phyloP scores from a whole-genome alignment of 2,113 vertebrate genomes.

The Uropsilus gracilis region DNA sequence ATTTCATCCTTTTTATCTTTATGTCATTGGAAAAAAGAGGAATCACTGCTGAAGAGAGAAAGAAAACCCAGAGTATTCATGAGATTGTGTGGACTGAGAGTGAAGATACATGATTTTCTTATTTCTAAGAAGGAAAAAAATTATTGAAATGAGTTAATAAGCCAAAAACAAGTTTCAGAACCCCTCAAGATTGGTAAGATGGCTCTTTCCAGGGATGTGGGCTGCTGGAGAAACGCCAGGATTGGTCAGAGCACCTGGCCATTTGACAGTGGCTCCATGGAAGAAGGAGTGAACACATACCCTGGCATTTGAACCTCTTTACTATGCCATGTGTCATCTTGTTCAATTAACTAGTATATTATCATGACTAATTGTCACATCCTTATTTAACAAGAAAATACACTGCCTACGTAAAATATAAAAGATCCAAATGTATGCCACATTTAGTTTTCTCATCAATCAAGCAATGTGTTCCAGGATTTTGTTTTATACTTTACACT shows the following conservation, averaged over 20 bases:
- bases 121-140: background rate
- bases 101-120: background rate
- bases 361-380: background rate
- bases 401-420: background rate
- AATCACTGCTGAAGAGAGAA: background rate
- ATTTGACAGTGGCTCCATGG: background rate
- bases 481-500: background rate
- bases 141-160: background rate
- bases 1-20: background rate
- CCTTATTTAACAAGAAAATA: slow-evolving; percentile 3
- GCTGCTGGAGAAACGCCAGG: background rate
- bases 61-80: background rate
- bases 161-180: background rate
- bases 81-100: background rate
- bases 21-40: background rate
- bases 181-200: background rate
- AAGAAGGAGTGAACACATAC: background rate
- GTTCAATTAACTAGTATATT: background rate
- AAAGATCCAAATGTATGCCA: background rate
- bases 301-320: background rate
- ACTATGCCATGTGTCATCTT: background rate
- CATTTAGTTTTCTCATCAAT: background rate
- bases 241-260: background rate
- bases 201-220: background rate
- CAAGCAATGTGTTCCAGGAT: background rate